Conservation (phyloP, 2,888 invertebrate species). For the Perizoma flavofasciatum region DNA sequence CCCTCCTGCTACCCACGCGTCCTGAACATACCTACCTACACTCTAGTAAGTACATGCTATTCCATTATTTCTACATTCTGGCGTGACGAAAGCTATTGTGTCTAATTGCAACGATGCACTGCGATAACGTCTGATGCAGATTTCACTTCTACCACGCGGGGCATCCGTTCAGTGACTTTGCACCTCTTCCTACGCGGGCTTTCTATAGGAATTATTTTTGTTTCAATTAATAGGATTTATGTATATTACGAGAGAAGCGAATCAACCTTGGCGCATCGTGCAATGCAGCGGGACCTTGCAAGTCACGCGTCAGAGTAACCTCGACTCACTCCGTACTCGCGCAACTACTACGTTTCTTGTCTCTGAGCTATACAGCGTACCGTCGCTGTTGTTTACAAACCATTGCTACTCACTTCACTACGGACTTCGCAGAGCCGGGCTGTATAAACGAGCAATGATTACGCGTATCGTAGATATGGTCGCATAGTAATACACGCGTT, state of each 20-base stretch:
- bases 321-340: constrained; percentile 79
- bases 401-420: constrained; percentile 53
- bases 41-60: constrained; percentile 55
- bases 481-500: constrained; percentile 41
- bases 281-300: constrained; percentile 84
- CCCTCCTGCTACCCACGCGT: constrained; percentile 47
- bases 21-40: constrained; percentile 41
- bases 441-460: constrained; percentile 49
- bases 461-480: constrained; percentile 18
- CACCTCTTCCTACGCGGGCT: constrained; percentile 15
- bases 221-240: constrained; percentile 47
- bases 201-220: constrained; percentile 23
- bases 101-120: constrained; percentile 66
- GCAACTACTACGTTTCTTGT: constrained; percentile 63
- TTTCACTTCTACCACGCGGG: constrained; percentile 67
- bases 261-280: constrained; percentile 84
- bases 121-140: constrained; percentile 63
- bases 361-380: constrained; percentile 43
- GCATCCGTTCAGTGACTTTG: constrained; percentile 23
- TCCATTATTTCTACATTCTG: constrained; percentile 36
- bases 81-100: constrained; percentile 59
- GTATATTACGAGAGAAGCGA: constrained; percentile 69
- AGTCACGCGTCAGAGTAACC: constrained; percentile 84
- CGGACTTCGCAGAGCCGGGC: constrained; percentile 2
- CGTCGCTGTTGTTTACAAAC: constrained; percentile 41